These are phyloP conservation scores for Dynastes tityus DNA, from an alignment of 2,888 invertebrate species.

Conservation along the genomic window DNA sequence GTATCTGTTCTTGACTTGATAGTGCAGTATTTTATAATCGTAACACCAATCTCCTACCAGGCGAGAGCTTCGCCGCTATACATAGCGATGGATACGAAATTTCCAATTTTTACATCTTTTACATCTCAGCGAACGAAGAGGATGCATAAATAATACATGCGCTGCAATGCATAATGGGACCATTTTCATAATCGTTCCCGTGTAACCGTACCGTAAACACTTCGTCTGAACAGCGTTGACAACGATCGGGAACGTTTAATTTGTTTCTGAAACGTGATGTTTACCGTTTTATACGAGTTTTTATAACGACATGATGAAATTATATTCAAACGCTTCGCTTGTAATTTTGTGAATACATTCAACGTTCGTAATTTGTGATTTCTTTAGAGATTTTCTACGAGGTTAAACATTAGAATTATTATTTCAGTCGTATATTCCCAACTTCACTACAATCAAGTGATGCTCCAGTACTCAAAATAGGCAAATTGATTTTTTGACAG, in stretches of 20 bases:
- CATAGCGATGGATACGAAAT: constrained; percentile 1
- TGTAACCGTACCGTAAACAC: not conserved
- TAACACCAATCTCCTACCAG: not conserved
- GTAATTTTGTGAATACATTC: not conserved
- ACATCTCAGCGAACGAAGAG: not conserved
- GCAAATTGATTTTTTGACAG: too few relatives aligned
- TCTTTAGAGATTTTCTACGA: too few relatives aligned
- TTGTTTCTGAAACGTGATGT: constrained; percentile 13
- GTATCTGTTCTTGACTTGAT: constrained; percentile 7
- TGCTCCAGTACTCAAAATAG: too few relatives aligned
- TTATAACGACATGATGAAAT: constrained; percentile 5
- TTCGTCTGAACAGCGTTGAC: not conserved
- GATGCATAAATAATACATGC: constrained; percentile 4
- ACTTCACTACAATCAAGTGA: too few relatives aligned
- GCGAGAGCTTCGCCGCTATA: not conserved
- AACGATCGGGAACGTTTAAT: constrained; percentile 16
- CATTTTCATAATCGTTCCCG: constrained; percentile 7
- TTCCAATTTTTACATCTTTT: constrained; percentile 11
- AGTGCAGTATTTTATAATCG: not conserved
- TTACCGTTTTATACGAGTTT: constrained; percentile 7
- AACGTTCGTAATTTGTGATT: not conserved
- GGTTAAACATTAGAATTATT: too few relatives aligned
- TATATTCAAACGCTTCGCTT: not conserved
- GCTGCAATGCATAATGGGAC: constrained; percentile 12
- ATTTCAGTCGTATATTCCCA: too few relatives aligned